Conservation (phyloP, 2,797 vertebrate genomes). For the Tinamus major region DNA sequence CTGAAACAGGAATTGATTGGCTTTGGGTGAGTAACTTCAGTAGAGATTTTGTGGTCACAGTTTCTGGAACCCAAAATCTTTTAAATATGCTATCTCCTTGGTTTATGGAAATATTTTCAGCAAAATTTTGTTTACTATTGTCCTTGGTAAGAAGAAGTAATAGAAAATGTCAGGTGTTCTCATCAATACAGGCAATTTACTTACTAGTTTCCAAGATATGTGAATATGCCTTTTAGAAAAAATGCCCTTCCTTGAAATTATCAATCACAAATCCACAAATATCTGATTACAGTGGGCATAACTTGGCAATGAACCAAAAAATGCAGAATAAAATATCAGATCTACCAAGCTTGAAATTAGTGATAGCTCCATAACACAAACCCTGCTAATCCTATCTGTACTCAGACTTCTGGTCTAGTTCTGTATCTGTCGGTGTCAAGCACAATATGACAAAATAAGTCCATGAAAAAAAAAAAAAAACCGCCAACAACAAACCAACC, state of each 20-base stretch:
- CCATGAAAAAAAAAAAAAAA: neutral
- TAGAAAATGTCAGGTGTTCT: neutral
- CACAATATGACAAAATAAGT: neutral
- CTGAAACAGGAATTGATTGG: neutral
- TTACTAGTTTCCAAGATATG: neutral
- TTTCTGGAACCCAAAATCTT: neutral
- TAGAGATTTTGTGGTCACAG: neutral
- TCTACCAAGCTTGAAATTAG: neutral
- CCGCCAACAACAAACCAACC: no score
- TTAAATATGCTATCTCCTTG: neutral
- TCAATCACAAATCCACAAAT: neutral
- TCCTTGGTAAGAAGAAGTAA: neutral
- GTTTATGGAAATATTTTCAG: neutral
- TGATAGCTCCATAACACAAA: neutral
- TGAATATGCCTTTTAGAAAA: conserved; percentile 17
- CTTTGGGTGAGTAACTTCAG: conserved; percentile 6
- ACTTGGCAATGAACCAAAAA: neutral
- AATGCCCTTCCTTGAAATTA: neutral
- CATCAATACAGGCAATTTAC: neutral
- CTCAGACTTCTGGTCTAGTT: neutral
- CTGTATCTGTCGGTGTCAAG: neutral
- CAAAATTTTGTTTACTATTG: neutral
- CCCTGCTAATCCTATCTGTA: neutral
- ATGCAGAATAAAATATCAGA: neutral
- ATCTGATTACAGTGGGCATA: neutral